Evolutionary conservation across 37 sponge, comb jelly and placozoan genomes (phyloP), one percentile per base, ranked within the genome.

Genomic region (Cladorhizidae sp.): DNA sequence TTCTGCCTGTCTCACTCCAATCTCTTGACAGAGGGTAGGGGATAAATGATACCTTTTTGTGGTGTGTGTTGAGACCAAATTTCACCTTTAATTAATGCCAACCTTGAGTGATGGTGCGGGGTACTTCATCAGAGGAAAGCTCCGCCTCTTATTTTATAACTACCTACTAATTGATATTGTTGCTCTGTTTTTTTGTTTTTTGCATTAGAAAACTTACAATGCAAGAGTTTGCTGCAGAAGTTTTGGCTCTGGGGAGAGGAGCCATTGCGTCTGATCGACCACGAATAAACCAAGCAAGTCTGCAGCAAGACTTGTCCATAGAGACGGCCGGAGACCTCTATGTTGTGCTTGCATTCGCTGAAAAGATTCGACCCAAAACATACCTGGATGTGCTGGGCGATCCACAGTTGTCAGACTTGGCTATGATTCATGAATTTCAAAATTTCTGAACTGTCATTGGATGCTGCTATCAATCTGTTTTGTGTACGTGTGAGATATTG

Each of bases 331-430:
- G 83, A 15, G 91, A 91, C 64, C 76, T 82, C 9, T 67, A 64
- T 32, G 76, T 86, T 1, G 15, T 91, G 0, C 68, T 91, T 9
- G 77, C 79, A 9, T 81, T 76, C 58, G 83, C 91, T 21, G 91
- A 91, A 70, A 91, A 91, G 71, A 81, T 91, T n/a, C 54, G 79
- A 0, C 83, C 87, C 23, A 82, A 72, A 14, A 79, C 77, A 23
- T 91, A 81, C 57, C 26, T 72, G 21, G 72, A 81, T 52, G 79
- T 91, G 15, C 75, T 91, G 32, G 91, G 87, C 18, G 81, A 81
- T 40, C 81, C 80, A 33, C 68, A 79, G 56, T n/a, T 69, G 1
- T 17, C 65, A 23, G 69, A 67, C 21, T 33, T 50, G 28, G 80
- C 80, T 28, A 33, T 79, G 56, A 67, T 79, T 28, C n/a, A 68